phyloP scores from a whole-genome alignment of 2,888 invertebrate species.

The Euplexia lucipara region DNA sequence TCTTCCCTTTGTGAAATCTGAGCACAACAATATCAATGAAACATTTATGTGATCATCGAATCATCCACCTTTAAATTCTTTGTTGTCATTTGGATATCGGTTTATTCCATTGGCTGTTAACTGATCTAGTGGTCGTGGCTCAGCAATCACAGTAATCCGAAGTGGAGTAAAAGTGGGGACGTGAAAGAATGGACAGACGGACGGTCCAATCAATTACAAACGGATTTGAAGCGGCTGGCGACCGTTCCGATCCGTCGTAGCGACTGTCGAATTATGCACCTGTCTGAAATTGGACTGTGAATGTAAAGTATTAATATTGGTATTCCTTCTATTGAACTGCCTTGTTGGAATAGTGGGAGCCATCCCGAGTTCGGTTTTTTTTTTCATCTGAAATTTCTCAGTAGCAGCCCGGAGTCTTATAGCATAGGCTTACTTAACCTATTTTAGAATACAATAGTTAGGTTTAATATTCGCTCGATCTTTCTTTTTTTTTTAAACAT shows the following conservation, averaged over 20 bases:
- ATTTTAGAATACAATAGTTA: too few species aligned
- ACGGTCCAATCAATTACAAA: constrained; percentile 49
- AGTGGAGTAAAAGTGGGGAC: constrained; percentile 19
- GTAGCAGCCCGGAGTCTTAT: too few species aligned
- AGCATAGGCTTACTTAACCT: too few species aligned
- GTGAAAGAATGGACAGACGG: constrained; percentile 37
- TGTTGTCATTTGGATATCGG: constrained; percentile 46
- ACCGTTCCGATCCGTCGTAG: constrained; percentile 13
- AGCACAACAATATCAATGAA: constrained; percentile 31
- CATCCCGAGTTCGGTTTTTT: not conserved
- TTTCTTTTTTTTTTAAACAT: too few species aligned
- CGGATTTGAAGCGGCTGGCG: constrained; percentile 48
- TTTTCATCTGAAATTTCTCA: too few species aligned
- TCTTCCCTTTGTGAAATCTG: constrained; percentile 19
- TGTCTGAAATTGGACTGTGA: constrained; percentile 34
- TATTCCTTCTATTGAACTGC: constrained; percentile 22
- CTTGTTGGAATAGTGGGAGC: not conserved
- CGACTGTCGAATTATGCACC: constrained; percentile 35
- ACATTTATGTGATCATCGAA: constrained; percentile 29
- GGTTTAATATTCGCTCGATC: too few species aligned
- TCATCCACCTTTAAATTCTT: constrained; percentile 26
- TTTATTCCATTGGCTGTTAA: constrained; percentile 53
- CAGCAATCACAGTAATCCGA: constrained; percentile 41
- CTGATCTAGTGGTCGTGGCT: constrained; percentile 30
- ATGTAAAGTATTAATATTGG: constrained; percentile 39